phyloP scores from a whole-genome alignment of 64 coral and sea anemone species.

The Platygyra sinensis region DNA sequence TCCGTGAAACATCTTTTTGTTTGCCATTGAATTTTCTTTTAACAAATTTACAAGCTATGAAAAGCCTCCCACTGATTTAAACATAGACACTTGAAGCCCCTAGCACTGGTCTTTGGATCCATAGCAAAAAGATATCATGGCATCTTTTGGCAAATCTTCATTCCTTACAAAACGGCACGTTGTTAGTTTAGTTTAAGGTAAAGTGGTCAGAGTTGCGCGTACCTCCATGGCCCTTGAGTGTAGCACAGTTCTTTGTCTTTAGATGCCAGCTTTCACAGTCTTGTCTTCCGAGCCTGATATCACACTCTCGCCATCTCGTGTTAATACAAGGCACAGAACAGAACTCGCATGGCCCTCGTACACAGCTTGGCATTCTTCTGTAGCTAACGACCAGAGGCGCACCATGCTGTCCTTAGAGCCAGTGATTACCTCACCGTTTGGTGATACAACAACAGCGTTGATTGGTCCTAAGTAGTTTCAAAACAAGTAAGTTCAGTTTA shows the following conservation, averaged over 20 bases:
- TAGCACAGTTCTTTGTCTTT: slow-evolving; percentile 75
- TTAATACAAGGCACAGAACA: slow-evolving; percentile 76
- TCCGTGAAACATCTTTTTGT: too few species aligned
- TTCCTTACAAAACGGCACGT: too few species aligned
- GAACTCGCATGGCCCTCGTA: slow-evolving; percentile 63
- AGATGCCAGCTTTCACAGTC: slow-evolving; percentile 78
- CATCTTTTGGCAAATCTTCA: too few species aligned
- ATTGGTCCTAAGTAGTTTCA: slow-evolving; percentile 50
- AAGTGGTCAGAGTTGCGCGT: not conserved
- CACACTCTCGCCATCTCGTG: slow-evolving; percentile 48
- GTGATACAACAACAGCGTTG: slow-evolving; percentile 46
- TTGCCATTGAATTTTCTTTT: too few species aligned
- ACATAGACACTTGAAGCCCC: too few species aligned
- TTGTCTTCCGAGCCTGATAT: slow-evolving; percentile 91
- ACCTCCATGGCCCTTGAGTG: slow-evolving; percentile 86
- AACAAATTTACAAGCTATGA: too few species aligned
- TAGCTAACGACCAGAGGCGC: slow-evolving; percentile 54
- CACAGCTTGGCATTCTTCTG: slow-evolving; percentile 37
- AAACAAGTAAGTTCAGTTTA: not conserved
- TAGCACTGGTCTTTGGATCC: too few species aligned
- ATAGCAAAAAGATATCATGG: too few species aligned
- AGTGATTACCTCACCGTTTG: slow-evolving; percentile 31
- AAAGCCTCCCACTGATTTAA: too few species aligned
- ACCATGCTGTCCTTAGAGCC: slow-evolving; percentile 70
- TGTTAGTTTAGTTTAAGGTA: not conserved